phyloP scores from a whole-genome alignment of 2,113 vertebrate species.

The Trachemys scripta region DNA sequence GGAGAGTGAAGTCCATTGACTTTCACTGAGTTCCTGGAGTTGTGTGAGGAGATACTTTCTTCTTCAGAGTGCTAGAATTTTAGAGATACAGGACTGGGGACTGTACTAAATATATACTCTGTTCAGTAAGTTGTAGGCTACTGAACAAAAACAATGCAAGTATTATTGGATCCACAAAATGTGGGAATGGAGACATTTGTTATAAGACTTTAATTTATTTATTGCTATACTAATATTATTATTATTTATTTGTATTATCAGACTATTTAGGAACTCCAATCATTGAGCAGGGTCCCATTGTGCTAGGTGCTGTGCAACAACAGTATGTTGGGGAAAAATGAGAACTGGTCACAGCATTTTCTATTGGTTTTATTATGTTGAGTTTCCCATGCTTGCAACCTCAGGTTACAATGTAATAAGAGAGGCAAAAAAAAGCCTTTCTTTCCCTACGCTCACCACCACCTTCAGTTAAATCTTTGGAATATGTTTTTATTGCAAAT shows the following conservation, averaged over 20 bases:
- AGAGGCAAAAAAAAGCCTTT: not conserved
- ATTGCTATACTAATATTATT: not conserved
- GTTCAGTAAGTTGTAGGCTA: not conserved
- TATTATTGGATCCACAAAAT: not conserved
- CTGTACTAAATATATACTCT: not conserved
- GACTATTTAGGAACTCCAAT: not conserved
- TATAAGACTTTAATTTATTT: not conserved
- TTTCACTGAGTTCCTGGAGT: not conserved
- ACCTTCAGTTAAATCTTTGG: not conserved
- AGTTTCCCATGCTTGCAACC: not conserved
- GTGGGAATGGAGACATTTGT: not conserved
- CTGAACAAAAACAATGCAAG: not conserved
- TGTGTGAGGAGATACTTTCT: not conserved
- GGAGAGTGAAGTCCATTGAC: not conserved
- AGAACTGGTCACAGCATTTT: not conserved
- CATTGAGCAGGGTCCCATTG: not conserved
- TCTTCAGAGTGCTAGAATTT: not conserved
- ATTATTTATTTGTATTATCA: not conserved
- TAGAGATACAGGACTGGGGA: not conserved
- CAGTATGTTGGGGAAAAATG: not conserved
- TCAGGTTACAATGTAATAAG: fast-evolving
- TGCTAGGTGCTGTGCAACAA: not conserved
- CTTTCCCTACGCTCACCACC: fast-evolving
- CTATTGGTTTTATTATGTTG: not conserved
- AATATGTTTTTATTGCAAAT: fast-evolving